Percentiles rank a stretch among this genome's conserved stretches.
These are phyloP conservation scores for Zaprionus nigranus DNA, from an alignment of 1,140 invertebrate genomes.

Conservation along the genomic window DNA sequence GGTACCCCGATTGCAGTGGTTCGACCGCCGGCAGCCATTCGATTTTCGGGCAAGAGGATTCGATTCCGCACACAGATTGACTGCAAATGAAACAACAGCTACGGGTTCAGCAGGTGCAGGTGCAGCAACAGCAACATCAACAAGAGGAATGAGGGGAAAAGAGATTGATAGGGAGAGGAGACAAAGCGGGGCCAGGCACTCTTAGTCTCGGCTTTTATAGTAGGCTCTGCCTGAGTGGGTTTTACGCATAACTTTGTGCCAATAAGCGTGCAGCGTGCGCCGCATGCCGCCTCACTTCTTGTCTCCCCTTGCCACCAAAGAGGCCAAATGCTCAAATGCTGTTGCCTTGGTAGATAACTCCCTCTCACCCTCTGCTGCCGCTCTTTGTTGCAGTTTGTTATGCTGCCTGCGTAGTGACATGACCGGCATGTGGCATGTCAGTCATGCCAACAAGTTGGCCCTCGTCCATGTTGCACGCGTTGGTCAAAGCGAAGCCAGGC, in stretches of 20 bases:
- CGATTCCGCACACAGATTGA: slow-evolving; percentile 28
- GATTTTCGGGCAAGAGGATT: slow-evolving; percentile 1
- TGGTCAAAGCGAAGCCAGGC: slow-evolving; percentile 32
- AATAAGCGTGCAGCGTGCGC: slow-evolving; percentile 25
- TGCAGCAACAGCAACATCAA: neutral
- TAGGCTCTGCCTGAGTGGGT: slow-evolving; percentile 9
- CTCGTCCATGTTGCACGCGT: slow-evolving; percentile 32
- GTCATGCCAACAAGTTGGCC: slow-evolving; percentile 45
- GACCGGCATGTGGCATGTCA: slow-evolving; percentile 49
- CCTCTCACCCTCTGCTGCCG: neutral
- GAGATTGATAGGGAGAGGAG: neutral
- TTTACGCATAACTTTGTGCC: slow-evolving; percentile 39
- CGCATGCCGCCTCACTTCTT: neutral
- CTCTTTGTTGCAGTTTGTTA: slow-evolving; percentile 38
- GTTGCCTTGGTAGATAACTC: neutral
- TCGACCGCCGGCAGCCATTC: neutral
- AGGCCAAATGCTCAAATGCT: slow-evolving; percentile 6
- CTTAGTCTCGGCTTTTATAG: slow-evolving; percentile 4
- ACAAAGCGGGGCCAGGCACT: neutral
- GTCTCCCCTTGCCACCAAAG: neutral
- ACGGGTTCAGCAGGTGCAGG: neutral
- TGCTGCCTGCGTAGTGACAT: slow-evolving; percentile 45
- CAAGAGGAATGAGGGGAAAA: too few species aligned
- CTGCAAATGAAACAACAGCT: slow-evolving; percentile 43
- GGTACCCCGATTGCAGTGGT: neutral